Conservation (phyloP, 2,888 invertebrate genomes). For the Branchellion lobata region DNA sequence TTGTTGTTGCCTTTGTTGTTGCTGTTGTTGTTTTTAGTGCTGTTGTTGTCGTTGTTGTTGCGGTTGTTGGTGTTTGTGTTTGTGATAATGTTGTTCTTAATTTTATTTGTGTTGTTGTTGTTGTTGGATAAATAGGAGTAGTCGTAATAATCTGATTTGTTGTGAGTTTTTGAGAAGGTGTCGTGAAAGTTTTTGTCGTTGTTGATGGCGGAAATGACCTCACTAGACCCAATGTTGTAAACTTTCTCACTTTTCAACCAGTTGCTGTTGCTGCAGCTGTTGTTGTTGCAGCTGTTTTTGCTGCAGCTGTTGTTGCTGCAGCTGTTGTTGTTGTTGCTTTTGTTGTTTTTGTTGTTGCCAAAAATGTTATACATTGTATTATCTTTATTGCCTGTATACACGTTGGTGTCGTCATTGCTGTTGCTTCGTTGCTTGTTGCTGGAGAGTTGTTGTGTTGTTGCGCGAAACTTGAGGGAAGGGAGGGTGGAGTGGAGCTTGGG, state of each 20-base stretch:
- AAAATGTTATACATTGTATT: too few relatives aligned
- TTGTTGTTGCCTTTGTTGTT: not conserved
- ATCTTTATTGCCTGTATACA: too few relatives aligned
- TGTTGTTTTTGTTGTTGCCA: too few relatives aligned
- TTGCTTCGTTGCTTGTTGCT: too few relatives aligned
- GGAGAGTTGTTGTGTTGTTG: too few relatives aligned
- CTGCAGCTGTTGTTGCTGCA: not conserved
- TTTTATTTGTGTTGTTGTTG: not conserved
- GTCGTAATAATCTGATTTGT: not conserved
- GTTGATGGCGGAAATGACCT: constrained; percentile 13
- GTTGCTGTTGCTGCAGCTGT: not conserved
- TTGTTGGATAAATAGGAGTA: not conserved
- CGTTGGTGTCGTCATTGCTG: not conserved
- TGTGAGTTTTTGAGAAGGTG: not conserved
- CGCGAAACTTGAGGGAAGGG: not conserved
- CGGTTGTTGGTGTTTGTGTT: not conserved
- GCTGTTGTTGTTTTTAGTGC: too few relatives aligned
- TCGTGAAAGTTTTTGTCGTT: constrained; percentile 4
- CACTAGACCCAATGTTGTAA: not conserved
- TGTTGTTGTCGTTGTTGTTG: too few relatives aligned
- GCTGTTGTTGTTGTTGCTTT: too few relatives aligned
- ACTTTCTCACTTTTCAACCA: not conserved
- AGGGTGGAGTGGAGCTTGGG: not conserved
- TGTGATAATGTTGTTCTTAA: not conserved
- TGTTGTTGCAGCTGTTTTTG: not conserved